Evolutionary conservation across 2,797 vertebrate species (phyloP).

Genomic region (Momotus momota): DNA sequence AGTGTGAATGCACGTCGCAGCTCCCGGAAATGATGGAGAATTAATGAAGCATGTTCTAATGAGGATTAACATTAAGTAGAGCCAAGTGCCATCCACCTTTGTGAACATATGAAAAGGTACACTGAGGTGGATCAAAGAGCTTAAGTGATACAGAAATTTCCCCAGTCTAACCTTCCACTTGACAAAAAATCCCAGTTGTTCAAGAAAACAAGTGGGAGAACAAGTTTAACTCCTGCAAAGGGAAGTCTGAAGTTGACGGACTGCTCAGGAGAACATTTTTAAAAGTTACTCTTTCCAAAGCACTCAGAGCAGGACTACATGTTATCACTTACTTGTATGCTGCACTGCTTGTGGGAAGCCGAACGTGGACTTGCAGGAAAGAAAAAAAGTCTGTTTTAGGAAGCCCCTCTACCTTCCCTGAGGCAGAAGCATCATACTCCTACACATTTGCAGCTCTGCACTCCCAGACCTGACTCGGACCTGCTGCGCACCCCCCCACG

Average conservation of each 20-base stretch:
- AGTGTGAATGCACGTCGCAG: conserved; percentile 10
- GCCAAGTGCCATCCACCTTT: not conserved
- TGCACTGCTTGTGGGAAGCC: not conserved
- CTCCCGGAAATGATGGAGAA: conserved; percentile 4
- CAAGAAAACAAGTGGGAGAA: conserved; percentile 1
- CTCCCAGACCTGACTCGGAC: fast-evolving
- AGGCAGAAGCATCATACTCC: not conserved
- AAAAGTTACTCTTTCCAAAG: not conserved
- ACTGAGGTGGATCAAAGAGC: not conserved
- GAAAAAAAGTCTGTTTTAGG: not conserved
- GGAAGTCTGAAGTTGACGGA: not conserved
- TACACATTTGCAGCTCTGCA: fast-evolving
- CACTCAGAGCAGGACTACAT: not conserved
- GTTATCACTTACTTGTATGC: not conserved
- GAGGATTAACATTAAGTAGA: not conserved
- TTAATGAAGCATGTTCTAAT: conserved; percentile 29
- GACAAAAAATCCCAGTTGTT: not conserved
- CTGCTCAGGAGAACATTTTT: not conserved
- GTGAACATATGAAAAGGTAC: not conserved
- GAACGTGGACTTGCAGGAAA: not conserved
- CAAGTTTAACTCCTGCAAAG: not conserved
- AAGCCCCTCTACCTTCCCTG: not conserved
- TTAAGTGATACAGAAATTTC: not conserved
- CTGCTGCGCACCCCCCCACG: not conserved
- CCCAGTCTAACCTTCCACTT: not conserved